Evolutionary conservation across 2,888 invertebrate genomes (phyloP), one percentile per base, ranked within the genome.

Genomic region (Amiota communis): DNA sequence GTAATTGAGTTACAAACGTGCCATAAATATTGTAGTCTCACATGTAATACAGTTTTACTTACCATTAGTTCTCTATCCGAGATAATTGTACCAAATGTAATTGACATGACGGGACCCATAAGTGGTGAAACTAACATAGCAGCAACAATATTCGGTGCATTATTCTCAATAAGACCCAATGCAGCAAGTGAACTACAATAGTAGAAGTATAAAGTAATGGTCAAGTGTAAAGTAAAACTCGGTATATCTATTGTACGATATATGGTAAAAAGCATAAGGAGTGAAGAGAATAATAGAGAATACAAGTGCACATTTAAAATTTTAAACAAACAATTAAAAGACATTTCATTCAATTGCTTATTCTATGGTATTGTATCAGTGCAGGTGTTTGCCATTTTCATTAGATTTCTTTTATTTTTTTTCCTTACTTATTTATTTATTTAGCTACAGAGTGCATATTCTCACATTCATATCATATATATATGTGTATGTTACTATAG

Each of bases 101-200:
- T 93, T n/a, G 95, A 96, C 93, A 96, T 94, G 13, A 96, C 96
- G 0, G 96, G 96, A 1, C 95, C 95, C 94, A 94, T 94, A 12
- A 95, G 91, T 0, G 94, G 94, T 1, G 94, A 94, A 0, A 95
- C 94, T 81, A 94, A 88, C 94, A 94, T 94, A 46, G 94, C 94
- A 46, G 94, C 94, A 23, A 93, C 93, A 77, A 96, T 93, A 81
- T 95, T 94, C 0, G 96, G 95, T 8, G 95, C 93, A 86, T 95
- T 96, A 90, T 95, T 95, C 88, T 96, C 96, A 36, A 95, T 93
- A 57, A 96, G 90, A 63, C 96, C 96, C 73, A 96, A 90, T n/a
- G 94, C 95, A 72, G 96, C 96, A 74, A 96, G 92, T 73, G 95
- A 93, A 89, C 96, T 96, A 85, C 56, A 88, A 87, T 13, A 6